A percentile compares a stretch with the other conserved stretches of the same genome.
Conservation (phyloP, 2,888 invertebrate species). For the Nipponacmea schrenckii region DNA sequence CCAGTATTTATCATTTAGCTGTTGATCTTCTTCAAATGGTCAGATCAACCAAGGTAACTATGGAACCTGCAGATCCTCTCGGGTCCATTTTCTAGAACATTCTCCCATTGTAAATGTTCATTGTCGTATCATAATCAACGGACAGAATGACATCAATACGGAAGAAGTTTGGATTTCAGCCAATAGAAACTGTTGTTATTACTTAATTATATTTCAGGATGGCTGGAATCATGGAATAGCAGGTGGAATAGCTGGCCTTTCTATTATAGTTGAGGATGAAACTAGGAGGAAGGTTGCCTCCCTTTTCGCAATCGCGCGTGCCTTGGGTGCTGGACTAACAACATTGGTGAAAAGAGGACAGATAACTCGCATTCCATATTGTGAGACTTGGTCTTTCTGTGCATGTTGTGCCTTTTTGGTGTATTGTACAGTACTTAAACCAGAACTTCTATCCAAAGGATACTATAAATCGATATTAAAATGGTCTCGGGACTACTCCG, state of each 20-base stretch:
- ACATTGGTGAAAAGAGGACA: constrained; percentile 46
- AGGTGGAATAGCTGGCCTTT: constrained; percentile 51
- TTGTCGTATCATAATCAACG: too few species aligned
- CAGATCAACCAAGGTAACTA: constrained; percentile 41
- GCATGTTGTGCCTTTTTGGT: constrained; percentile 45
- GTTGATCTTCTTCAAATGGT: constrained; percentile 39
- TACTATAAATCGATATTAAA: constrained; percentile 54
- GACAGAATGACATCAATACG: too few species aligned
- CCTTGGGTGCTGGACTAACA: constrained; percentile 48
- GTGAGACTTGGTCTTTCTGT: constrained; percentile 48
- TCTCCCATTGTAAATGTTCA: too few species aligned
- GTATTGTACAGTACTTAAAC: constrained; percentile 44
- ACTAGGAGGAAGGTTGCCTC: constrained; percentile 43
- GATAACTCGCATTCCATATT: constrained; percentile 44
- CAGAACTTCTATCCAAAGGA: constrained; percentile 45
- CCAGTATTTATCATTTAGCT: constrained; percentile 48
- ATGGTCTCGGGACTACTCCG: constrained; percentile 55
- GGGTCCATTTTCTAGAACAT: too few species aligned
- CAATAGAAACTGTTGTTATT: too few species aligned
- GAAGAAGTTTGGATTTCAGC: too few species aligned
- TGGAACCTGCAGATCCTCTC: too few species aligned
- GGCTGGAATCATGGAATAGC: constrained; percentile 52
- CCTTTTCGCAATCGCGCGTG: constrained; percentile 51
- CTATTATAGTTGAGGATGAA: constrained; percentile 43
- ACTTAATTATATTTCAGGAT: constrained; percentile 39